Evolutionary conservation across 2,113 vertebrate species (phyloP).

Genomic region (Tychaedon coryphoeus): DNA sequence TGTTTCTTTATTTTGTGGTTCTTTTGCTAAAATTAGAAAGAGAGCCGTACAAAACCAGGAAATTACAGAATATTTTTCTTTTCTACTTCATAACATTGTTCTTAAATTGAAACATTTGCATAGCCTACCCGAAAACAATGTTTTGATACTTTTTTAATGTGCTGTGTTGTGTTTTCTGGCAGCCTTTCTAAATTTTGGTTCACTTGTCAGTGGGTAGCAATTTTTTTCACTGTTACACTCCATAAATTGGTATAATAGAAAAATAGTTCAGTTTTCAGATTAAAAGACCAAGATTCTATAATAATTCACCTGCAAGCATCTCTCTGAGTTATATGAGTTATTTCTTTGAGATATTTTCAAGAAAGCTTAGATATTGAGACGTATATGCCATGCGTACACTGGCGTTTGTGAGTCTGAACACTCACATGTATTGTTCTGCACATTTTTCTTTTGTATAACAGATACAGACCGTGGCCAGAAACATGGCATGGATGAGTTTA

Average conservation of each 20-base stretch:
- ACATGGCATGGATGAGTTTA: conserved; percentile 92
- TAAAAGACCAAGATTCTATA: not conserved
- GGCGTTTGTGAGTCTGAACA: not conserved
- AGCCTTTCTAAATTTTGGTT: not conserved
- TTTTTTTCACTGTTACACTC: not conserved
- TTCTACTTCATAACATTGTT: not conserved
- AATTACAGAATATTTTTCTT: not conserved
- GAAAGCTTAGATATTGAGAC: not conserved
- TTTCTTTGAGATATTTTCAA: not conserved
- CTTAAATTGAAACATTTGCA: not conserved
- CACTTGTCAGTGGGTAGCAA: not conserved
- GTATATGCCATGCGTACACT: accelerated
- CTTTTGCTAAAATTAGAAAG: not conserved
- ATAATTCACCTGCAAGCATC: not conserved
- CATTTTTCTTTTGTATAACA: conserved; percentile 54
- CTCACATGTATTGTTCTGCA: not conserved
- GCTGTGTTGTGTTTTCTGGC: not conserved
- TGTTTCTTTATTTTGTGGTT: not conserved
- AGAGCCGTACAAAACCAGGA: not conserved
- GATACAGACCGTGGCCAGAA: conserved; percentile 87
- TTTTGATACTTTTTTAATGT: not conserved
- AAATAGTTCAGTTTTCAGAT: not conserved
- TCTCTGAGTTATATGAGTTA: not conserved
- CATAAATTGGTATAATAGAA: not conserved
- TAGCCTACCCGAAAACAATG: not conserved